These are phyloP conservation scores for Microhierax caerulescens DNA, from an alignment of 2,797 vertebrate genomes.

Conservation along the genomic window DNA sequence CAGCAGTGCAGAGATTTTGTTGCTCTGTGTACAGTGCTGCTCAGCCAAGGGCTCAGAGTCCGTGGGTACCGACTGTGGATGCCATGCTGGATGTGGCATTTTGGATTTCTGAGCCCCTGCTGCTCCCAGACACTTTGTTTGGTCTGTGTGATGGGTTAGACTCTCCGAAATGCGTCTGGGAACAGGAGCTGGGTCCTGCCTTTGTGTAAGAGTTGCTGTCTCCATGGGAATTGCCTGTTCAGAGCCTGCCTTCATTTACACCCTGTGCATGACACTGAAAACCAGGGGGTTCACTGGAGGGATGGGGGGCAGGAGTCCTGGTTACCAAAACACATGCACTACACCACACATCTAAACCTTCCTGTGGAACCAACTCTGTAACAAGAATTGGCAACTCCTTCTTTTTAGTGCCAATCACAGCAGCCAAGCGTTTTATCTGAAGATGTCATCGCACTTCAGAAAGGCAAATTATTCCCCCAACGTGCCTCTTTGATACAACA, in stretches of 20 bases:
- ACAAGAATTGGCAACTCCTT: background rate
- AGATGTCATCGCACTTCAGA: conserved; percentile 27
- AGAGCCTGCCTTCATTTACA: background rate
- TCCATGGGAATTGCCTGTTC: accelerated
- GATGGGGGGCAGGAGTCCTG: background rate
- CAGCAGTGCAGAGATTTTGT: background rate
- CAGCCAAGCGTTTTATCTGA: background rate
- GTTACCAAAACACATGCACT: accelerated
- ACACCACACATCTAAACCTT: background rate
- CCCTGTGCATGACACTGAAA: background rate
- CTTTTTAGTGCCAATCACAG: conserved; percentile 43
- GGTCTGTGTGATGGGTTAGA: background rate
- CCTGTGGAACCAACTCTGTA: background rate
- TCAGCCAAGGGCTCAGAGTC: background rate
- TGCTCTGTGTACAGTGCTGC: background rate
- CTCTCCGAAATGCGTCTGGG: background rate
- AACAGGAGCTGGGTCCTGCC: background rate
- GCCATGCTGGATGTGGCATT: background rate
- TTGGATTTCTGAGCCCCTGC: background rate
- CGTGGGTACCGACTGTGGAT: accelerated
- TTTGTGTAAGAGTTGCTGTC: accelerated
- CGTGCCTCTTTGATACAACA: conserved; percentile 12
- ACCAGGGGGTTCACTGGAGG: background rate
- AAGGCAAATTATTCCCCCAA: conserved; percentile 18
- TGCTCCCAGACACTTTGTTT: background rate